Base-by-base conservation (phyloP, 2,888 invertebrate species). In the Notodonta ziczac region DNA sequence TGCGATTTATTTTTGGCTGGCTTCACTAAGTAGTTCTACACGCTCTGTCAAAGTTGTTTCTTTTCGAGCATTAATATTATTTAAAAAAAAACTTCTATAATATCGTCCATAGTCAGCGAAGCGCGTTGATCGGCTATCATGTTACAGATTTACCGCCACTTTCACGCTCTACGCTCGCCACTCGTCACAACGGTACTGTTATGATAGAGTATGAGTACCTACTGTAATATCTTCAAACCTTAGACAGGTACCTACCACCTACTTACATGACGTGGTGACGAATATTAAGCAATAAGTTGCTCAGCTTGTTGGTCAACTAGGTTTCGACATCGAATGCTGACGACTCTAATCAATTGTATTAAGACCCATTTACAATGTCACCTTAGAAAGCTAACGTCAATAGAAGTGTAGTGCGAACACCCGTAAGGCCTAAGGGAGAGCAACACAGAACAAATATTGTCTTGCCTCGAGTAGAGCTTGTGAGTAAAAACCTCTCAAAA, bases 101-200 rank as follows among this genome's bases (percentile, higher is more conserved):
- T 16, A 16, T 50, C 2, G 7, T 16, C 50, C 58, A 72, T 61
- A 61, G 67, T 66, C 67, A 58, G 40, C 58, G 60, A 32, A 35
- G 32, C 32, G 42, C 32, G 48, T 32, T 35, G 9, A 52, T 53
- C 65, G 63, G 71, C 70, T 78, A 73, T 80, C 82, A 69, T 63
- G 70, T 84, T 81, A 77, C 83, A 60, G 65, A 66, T 73, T 78
- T 76, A 66, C 69, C 72, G 77, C 63, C 76, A 80, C 81, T 85
- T 86, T 85, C 83, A 83, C 82, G 82, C 80, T 75, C 67, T 39
- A 62, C 65, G 62, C 58, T 60, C 65, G 70, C 56, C 61, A 56
- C 40, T 50, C 16, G 16, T 46, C 46, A 46, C 13, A 5, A 10
- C 7, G 6, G 12, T 44, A 2, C 9, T n/a, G 4, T n/a, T 46